Conservation (phyloP, 2,797 vertebrate genomes). For the Cyclura pinguis region DNA sequence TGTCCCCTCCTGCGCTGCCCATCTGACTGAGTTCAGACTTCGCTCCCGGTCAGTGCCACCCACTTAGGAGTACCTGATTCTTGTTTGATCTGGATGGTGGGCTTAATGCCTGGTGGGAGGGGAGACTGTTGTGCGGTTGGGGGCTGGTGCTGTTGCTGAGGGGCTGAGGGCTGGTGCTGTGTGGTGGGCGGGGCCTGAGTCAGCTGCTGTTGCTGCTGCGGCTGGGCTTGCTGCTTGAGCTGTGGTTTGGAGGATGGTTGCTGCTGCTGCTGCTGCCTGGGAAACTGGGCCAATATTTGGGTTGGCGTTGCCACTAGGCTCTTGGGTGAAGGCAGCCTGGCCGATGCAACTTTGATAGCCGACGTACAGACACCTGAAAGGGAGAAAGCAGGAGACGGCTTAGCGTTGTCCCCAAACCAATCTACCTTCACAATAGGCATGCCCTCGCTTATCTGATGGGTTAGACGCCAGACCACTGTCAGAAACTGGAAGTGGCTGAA, state of each 20-base stretch:
- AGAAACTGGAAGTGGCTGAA: too few relatives aligned
- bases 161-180: constrained; percentile 70
- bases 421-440: neutral
- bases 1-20: rapidly evolving
- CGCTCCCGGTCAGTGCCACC: neutral
- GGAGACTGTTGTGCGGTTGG: constrained; percentile 76
- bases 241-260: constrained; percentile 84
- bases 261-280: constrained; percentile 88
- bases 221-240: constrained; percentile 78
- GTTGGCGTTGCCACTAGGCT: constrained; percentile 89
- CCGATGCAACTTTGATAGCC: constrained; percentile 91
- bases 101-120: constrained; percentile 86
- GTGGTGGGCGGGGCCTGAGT: constrained; percentile 76
- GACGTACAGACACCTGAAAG: constrained; percentile 86
- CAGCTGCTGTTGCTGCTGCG: constrained; percentile 77
- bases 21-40: neutral
- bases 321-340: constrained; percentile 94
- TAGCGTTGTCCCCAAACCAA: neutral
- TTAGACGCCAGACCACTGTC: too few relatives aligned
- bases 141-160: constrained; percentile 50
- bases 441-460: too few relatives aligned
- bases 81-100: constrained; percentile 98
- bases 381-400: constrained; percentile 31
- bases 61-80: constrained; percentile 88
- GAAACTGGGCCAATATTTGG: constrained; percentile 95